phyloP scores from a whole-genome alignment of 2,113 vertebrate species.

The Mormoops blainvillei region DNA sequence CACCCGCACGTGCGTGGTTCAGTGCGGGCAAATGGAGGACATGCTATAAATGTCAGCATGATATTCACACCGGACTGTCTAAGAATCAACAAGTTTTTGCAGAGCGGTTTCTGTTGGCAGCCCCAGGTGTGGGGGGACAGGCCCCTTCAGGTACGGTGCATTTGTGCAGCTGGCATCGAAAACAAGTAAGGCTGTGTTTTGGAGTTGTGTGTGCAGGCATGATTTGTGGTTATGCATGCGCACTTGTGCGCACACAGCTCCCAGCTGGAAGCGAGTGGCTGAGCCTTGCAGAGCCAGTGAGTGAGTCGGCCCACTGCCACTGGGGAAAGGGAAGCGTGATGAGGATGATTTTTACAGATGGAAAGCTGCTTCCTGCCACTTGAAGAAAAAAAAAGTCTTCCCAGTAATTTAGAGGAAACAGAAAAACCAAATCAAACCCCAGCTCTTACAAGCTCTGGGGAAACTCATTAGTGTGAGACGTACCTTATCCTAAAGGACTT shows the following conservation, averaged over 20 bases:
- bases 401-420: neutral
- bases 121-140: neutral
- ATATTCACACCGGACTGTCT: neutral
- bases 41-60: neutral
- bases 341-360: neutral
- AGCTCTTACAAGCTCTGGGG: constrained; percentile 43
- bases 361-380: neutral
- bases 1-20: neutral
- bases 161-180: neutral
- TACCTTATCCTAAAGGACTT: constrained; percentile 56
- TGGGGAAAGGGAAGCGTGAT: neutral
- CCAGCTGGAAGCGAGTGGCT: neutral
- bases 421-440: constrained; percentile 4
- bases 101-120: neutral
- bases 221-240: neutral
- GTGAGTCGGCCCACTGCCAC: neutral
- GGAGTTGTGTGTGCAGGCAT: neutral
- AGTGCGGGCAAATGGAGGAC: fast-evolving
- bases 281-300: neutral
- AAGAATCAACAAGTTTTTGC: constrained; percentile 32
- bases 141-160: neutral
- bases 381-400: neutral
- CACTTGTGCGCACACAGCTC: neutral
- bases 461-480: constrained; percentile 58
- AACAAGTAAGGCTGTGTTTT: neutral